Base-by-base conservation (phyloP, 2,888 invertebrate species). In the Falcaria lacertinaria region DNA sequence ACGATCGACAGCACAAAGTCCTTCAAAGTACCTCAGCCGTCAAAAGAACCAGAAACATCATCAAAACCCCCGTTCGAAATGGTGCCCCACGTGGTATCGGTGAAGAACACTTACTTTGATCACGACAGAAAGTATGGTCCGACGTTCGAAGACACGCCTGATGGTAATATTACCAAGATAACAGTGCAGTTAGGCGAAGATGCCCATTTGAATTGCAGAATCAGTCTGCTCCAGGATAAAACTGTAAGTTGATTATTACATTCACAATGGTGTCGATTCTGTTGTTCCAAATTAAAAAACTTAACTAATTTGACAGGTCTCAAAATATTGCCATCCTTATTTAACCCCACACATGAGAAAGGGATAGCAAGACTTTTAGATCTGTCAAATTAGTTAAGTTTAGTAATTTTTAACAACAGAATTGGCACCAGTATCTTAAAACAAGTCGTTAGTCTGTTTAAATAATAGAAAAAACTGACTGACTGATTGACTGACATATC, bases 171-270 rank as follows among this genome's bases (percentile, higher is more conserved):
- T 14, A 91, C 92, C 36, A 94, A 93, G 68, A 91, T 94, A 43
- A 94, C 94, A 0, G 93, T 94, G 16, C 94, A 94, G 64, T 89
- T 94, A 43, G 94, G 94, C 1, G 93, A 92, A 50, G 93, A 92
- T 47, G 93, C 94, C 35, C 91, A 92, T 68, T 82, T 95, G 54
- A 93, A 95, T 76, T 95, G 95, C 77, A 91, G 92, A 71, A 94
- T 94, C 71, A 93, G 93, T 59, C 83, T 94, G 52, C 89, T 94
- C 39, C 93, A 94, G 72, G 94, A 94, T 80, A 94, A 94, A 86
- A 94, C 94, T 81, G 94, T 94, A 68, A 91, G 93, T 66, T 0
- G 13, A 39, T 35, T 1, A 5, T 7, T 22, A 7, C 7, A 22
- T 22, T 22, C 22, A 1, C 22, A 5, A 2, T 6, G 22, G 3